Conservation (phyloP, 2,888 invertebrate genomes). For the Drosophila mettleri region DNA sequence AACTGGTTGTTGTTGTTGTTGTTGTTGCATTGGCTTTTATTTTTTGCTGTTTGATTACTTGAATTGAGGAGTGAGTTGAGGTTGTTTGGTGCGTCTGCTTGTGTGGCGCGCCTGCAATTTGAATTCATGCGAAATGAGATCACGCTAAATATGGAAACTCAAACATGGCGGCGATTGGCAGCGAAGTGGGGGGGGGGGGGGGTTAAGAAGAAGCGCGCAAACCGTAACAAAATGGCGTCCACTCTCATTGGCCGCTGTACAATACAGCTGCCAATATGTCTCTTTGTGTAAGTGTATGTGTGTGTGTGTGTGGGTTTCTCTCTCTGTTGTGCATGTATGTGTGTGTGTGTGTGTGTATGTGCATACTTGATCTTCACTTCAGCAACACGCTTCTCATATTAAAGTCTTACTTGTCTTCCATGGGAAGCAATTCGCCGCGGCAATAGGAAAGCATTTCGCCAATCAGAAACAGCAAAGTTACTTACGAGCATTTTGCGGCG, state of each 20-base stretch:
- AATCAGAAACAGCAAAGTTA: too few species aligned
- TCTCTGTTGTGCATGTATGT: constrained; percentile 8
- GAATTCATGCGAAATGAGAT: constrained; percentile 50
- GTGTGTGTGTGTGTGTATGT: constrained; percentile 9
- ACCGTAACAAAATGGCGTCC: constrained; percentile 46
- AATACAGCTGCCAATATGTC: constrained; percentile 27
- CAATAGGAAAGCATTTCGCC: constrained; percentile 11
- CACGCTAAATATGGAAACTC: constrained; percentile 45
- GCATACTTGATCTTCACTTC: constrained; percentile 17
- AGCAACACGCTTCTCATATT: constrained; percentile 1
- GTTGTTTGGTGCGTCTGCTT: constrained; percentile 26
- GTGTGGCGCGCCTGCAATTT: constrained; percentile 34
- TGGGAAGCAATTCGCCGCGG: constrained; percentile 12
- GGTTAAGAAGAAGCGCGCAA: constrained; percentile 52
- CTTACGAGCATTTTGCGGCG: background rate
- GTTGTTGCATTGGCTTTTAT: background rate
- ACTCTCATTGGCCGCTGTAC: constrained; percentile 12
- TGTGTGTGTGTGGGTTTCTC: constrained; percentile 10
- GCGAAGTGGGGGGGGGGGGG: constrained; percentile 38
- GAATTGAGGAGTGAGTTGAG: constrained; percentile 9
- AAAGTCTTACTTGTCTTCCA: constrained; percentile 19
- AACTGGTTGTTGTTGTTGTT: constrained; percentile 3
- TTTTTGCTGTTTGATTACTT: background rate
- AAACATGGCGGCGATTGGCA: constrained; percentile 55
- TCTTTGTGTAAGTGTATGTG: constrained; percentile 19